Evolutionary conservation across 2,888 invertebrate genomes (phyloP), one percentile per base, ranked within the genome.

Genomic region (Phyto melanocephala): DNA sequence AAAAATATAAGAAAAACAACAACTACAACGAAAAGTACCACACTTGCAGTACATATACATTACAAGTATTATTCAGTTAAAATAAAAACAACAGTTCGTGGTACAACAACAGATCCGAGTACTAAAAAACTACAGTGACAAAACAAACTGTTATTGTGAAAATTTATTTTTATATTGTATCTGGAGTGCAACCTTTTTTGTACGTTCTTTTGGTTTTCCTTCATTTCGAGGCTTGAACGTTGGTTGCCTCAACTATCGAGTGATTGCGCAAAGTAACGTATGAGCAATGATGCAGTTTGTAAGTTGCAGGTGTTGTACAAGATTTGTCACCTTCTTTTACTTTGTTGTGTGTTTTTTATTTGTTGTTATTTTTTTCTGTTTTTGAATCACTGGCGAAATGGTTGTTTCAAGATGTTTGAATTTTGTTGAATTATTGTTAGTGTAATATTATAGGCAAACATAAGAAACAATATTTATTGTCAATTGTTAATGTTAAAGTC

Each of bases 301-400:
- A 54, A 62, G 74, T 71, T 82, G 82, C 82, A 82, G 82, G 82
- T 82, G 82, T 82, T 82, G 82, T 75, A 82, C 78, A 80, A 79
- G 80, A 79, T 76, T 83, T 83, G 83, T 80, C 79, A 80, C 83
- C 80, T 80, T 83, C 71, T 71, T 76, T 71, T 47, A 37, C 11
- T 33, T 28, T 11, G n/a, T 15, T 47, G 15, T 50, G n/a, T n/a
- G n/a, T n/a, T n/a, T n/a, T n/a, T n/a, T n/a, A n/a, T n/a, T n/a
- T n/a, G n/a, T n/a, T n/a, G n/a, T n/a, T n/a, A n/a, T 80, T 17
- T 45, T 52, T 22, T 45, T 17, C 20, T 56, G 33, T 28, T 40
- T 54, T 35, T 40, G 10, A 24, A 74, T 22, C 54, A 47, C 33
- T 71, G 40, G 40, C 42, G 58, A 76, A 50, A 58, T 67, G 40